Percentiles rank a stretch among this genome's conserved stretches.
Conservation (phyloP, 2,888 invertebrate species). For the Plebejus melissa region DNA sequence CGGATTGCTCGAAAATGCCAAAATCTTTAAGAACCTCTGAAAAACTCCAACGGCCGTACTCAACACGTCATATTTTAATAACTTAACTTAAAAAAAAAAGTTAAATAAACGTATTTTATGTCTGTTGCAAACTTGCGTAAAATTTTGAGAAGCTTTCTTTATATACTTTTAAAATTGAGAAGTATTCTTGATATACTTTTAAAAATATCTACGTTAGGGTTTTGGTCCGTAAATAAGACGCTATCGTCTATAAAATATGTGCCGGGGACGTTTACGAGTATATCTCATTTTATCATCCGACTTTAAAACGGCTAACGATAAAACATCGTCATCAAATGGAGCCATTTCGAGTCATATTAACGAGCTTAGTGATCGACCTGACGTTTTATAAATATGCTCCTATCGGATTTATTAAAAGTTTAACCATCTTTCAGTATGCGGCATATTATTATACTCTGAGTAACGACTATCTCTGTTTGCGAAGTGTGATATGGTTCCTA, state of each 20-base stretch:
- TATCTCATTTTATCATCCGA: slow-evolving; percentile 18
- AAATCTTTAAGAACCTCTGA: neutral
- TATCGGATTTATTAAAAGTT: neutral
- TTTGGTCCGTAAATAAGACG: neutral
- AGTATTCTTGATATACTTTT: neutral
- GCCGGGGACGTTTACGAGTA: slow-evolving; percentile 17
- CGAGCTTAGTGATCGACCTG: neutral
- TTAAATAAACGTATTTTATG: neutral
- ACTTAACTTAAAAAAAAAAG: neutral
- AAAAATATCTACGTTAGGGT: neutral
- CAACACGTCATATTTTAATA: neutral
- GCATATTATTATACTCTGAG: no score
- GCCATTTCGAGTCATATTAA: neutral
- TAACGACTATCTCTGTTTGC: no score
- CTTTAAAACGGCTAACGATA: slow-evolving; percentile 4
- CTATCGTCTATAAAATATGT: slow-evolving; percentile 7
- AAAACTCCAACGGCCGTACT: no score
- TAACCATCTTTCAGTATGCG: neutral
- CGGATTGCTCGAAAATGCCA: neutral
- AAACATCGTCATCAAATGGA: slow-evolving; percentile 3
- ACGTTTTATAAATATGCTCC: neutral
- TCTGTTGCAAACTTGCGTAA: neutral
- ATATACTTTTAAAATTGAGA: neutral
- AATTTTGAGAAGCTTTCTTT: neutral
- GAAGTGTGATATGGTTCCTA: neutral